Evolutionary conservation across 92 coral and sea anemone species (phyloP).

Genomic region (Porites rus): DNA sequence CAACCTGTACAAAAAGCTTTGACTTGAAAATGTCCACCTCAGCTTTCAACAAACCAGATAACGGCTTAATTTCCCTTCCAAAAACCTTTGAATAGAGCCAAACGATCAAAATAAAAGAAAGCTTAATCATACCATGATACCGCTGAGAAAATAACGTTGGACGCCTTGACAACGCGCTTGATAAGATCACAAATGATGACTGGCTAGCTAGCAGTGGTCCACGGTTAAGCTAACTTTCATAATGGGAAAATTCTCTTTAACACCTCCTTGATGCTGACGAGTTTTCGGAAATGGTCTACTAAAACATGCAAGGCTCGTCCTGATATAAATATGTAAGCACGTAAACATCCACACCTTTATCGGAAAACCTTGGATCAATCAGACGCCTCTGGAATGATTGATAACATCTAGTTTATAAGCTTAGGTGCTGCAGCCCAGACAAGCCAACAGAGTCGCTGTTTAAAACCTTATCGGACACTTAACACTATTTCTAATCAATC

Average conservation of each 20-base stretch:
- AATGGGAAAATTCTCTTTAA: no score
- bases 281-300: background rate
- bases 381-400: background rate
- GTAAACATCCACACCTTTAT: background rate
- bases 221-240: no score
- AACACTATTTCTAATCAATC: background rate
- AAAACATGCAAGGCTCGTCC: slow-evolving; percentile 25
- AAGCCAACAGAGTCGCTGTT: background rate
- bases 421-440: background rate
- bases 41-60: no score
- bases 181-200: background rate
- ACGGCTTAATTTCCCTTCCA: background rate
- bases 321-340: background rate
- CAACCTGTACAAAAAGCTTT: no score
- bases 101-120: background rate
- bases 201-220: no score
- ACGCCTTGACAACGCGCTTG: background rate
- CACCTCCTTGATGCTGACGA: no score
- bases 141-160: background rate
- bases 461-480: no score
- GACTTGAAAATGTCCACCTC: no score
- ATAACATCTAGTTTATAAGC: background rate
- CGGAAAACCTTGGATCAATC: slow-evolving; percentile 15
- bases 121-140: slow-evolving; percentile 14
- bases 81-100: background rate